Evolutionary conservation across 2,888 invertebrate genomes (phyloP).

Genomic region (Resseliella maxima): DNA sequence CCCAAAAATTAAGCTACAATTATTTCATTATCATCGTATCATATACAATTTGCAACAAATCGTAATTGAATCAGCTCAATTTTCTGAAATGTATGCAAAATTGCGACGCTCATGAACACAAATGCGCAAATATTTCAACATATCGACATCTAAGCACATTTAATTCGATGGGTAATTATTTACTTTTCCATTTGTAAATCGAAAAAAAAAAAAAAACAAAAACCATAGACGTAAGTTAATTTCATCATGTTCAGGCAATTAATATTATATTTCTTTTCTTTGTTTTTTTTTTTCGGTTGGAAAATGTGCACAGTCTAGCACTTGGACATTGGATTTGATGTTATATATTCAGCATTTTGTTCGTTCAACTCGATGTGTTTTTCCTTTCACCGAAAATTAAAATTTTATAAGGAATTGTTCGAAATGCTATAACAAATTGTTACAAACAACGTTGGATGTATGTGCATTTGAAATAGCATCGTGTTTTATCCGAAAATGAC

Average conservation of each 20-base stretch:
- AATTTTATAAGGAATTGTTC: neutral
- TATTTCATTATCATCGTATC: too few relatives aligned
- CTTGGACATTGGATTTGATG: neutral
- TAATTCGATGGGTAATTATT: neutral
- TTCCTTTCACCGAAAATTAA: neutral
- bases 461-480: too few relatives aligned
- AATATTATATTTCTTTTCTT: neutral
- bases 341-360: neutral
- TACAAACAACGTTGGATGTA: too few relatives aligned
- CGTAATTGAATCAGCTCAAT: neutral
- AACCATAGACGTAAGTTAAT: neutral
- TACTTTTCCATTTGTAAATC: neutral
- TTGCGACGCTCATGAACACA: too few relatives aligned
- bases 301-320: neutral
- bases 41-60: neutral
- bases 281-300: too few relatives aligned
- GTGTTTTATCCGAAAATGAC: too few relatives aligned
- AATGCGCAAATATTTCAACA: neutral
- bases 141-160: neutral
- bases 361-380: conserved; percentile 16
- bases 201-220: neutral
- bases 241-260: conserved; percentile 6
- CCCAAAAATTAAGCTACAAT: too few relatives aligned
- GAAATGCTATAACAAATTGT: neutral
- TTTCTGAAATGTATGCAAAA: too few relatives aligned